Conservation (phyloP, 2,113 vertebrate genomes). For the Aspiorhynchus laticeps region DNA sequence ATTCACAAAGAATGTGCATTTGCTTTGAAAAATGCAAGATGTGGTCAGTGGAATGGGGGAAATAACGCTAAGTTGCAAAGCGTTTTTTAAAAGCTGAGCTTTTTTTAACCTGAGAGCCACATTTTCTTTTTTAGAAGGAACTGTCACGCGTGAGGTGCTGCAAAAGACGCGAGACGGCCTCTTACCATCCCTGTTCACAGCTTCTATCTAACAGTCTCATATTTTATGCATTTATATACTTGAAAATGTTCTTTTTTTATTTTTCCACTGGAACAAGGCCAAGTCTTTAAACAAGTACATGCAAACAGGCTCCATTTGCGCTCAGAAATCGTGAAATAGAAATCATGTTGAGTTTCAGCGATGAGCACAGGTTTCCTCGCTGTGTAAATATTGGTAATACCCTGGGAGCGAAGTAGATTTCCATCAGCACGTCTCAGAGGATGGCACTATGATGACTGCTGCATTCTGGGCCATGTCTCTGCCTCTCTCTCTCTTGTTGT, state of each 20-base stretch:
- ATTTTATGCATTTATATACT: not conserved
- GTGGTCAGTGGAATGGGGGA: too few relatives aligned
- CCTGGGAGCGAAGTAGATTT: conserved; percentile 66
- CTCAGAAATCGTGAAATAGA: conserved; percentile 9
- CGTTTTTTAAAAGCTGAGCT: too few relatives aligned
- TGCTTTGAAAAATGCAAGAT: too few relatives aligned
- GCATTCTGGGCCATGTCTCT: conserved; percentile 39
- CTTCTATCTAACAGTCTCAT: not conserved
- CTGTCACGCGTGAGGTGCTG: too few relatives aligned
- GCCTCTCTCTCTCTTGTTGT: conserved; percentile 19
- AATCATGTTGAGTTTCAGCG: not conserved
- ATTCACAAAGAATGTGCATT: not conserved
- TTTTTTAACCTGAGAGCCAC: too few relatives aligned
- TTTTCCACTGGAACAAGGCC: not conserved
- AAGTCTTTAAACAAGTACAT: not conserved
- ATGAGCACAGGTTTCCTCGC: not conserved
- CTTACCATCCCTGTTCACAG: not conserved
- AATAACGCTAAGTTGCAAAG: too few relatives aligned
- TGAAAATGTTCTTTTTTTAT: not conserved
- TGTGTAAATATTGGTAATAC: conserved; percentile 32
- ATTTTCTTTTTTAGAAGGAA: too few relatives aligned
- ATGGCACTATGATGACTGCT: conserved; percentile 3
- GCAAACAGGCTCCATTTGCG: not conserved
- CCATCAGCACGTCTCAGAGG: conserved; percentile 70
- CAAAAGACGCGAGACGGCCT: too few relatives aligned